phyloP scores from a whole-genome alignment of 2,797 vertebrate species.

The Phoeniculus purpureus region DNA sequence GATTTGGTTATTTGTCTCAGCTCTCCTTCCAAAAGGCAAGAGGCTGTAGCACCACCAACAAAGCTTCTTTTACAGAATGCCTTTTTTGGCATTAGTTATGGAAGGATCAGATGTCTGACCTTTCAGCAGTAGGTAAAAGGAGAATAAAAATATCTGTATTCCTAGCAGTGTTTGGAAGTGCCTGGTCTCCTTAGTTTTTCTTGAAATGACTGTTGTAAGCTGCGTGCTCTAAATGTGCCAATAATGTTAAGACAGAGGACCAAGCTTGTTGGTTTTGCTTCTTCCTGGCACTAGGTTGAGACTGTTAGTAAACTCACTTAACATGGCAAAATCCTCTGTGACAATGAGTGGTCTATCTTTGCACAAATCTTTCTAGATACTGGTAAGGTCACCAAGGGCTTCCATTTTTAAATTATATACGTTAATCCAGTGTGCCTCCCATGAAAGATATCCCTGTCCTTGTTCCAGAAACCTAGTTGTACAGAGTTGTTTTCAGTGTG shows the following conservation, averaged over 20 bases:
- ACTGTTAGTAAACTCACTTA: background rate
- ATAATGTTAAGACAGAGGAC: background rate
- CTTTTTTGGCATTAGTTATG: constrained; percentile 28
- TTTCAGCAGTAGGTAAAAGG: constrained; percentile 39
- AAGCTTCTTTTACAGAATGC: constrained; percentile 22
- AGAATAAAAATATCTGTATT: constrained; percentile 1
- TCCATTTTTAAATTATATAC: background rate
- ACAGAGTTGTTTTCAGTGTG: background rate
- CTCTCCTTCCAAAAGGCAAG: background rate
- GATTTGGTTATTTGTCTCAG: constrained; percentile 1
- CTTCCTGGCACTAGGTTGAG: background rate
- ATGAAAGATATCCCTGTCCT: background rate
- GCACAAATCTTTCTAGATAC: background rate
- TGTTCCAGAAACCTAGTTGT: background rate
- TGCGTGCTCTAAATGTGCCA: background rate
- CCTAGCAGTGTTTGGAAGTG: background rate
- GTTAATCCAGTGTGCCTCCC: background rate
- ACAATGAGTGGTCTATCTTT: background rate
- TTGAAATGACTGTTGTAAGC: background rate
- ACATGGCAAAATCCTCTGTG: background rate
- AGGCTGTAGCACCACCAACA: constrained; percentile 4
- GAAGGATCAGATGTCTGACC: constrained; percentile 35
- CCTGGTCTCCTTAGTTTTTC: background rate
- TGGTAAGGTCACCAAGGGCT: background rate
- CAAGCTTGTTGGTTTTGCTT: background rate